phyloP scores from a whole-genome alignment of 1,140 invertebrate species.

The Bombus waltoni region DNA sequence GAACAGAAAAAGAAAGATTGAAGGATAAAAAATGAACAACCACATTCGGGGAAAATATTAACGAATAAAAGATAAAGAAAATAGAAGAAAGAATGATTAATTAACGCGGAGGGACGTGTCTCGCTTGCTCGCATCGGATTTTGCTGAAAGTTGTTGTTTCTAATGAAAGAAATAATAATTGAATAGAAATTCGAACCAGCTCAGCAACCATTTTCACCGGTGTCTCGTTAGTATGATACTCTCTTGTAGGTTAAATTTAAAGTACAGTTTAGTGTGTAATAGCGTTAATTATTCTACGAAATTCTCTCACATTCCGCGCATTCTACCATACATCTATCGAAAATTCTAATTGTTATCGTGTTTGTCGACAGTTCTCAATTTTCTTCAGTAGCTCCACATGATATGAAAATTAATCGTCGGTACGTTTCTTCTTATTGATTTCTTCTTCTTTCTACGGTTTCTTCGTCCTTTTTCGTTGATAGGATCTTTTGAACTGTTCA shows the following conservation, averaged over 20 bases:
- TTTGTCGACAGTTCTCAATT: not conserved
- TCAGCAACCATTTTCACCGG: not conserved
- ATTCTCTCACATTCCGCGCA: constrained; percentile 57
- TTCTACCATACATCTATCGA: not conserved
- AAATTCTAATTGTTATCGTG: not conserved
- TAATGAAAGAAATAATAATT: not conserved
- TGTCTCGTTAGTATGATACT: constrained; percentile 9
- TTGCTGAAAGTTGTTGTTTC: constrained; percentile 52
- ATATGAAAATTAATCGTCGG: not conserved
- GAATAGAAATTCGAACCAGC: not conserved
- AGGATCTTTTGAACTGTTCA: not conserved
- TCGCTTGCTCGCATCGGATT: constrained; percentile 45
- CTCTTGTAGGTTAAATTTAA: constrained; percentile 19
- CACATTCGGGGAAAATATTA: not conserved
- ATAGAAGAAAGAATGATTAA: not conserved
- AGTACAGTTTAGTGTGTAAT: constrained; percentile 21
- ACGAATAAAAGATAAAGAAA: too few species aligned
- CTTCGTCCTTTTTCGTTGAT: not conserved
- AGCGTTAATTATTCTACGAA: constrained; percentile 29
- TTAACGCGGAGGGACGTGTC: constrained; percentile 41
- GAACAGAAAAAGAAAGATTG: not conserved
- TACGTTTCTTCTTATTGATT: not conserved
- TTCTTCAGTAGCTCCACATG: not conserved
- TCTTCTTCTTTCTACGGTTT: not conserved
- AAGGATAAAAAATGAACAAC: not conserved